Evolutionary conservation across 53 echinoderm and acorn worm genomes (phyloP).

Genomic region (Apostichopus leukothele): DNA sequence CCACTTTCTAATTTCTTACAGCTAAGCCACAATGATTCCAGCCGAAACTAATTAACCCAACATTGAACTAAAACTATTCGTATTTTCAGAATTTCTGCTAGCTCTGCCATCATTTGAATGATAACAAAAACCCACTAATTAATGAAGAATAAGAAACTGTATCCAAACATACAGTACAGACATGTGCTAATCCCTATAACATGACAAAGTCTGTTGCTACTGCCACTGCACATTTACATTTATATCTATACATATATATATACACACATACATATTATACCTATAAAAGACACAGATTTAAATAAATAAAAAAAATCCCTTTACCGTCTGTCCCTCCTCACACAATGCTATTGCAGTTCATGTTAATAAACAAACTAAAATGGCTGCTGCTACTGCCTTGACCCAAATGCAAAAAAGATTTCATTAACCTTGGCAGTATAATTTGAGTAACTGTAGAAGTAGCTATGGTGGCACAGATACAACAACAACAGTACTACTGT

Average conservation of each 20-base stretch:
- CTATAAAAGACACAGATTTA: too few relatives aligned
- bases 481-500: not conserved
- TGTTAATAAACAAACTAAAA: constrained; percentile 3
- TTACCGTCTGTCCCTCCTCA: too few relatives aligned
- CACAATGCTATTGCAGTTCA: not conserved
- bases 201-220: too few relatives aligned
- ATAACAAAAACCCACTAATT: too few relatives aligned
- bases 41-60: not conserved
- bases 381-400: not conserved
- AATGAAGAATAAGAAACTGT: too few relatives aligned
- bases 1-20: too few relatives aligned
- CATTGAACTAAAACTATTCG: not conserved
- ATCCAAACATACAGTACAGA: not conserved
- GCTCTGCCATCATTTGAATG: too few relatives aligned
- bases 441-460: not conserved
- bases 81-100: too few relatives aligned
- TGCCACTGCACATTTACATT: too few relatives aligned
- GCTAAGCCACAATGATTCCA: not conserved
- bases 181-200: not conserved
- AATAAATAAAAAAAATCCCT: too few relatives aligned
- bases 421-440: not conserved
- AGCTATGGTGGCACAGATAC: not conserved
- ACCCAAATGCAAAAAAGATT: not conserved
- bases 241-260: too few relatives aligned
- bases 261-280: too few relatives aligned